phyloP scores from a whole-genome alignment of 2,113 vertebrate genomes.

The Salvelinus namaycush region DNA sequence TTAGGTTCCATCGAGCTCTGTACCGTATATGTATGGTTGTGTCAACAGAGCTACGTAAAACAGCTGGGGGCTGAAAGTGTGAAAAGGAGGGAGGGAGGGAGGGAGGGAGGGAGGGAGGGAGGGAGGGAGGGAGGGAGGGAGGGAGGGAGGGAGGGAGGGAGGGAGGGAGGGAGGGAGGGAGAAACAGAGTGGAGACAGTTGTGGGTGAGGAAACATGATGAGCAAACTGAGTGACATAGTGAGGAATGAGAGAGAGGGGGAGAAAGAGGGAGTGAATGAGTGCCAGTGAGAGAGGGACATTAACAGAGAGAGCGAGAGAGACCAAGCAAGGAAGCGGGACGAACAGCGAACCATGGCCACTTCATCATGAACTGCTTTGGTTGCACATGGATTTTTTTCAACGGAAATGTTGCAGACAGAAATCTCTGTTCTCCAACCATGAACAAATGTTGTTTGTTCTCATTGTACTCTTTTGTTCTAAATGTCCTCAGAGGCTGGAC shows the following conservation, averaged over 20 bases:
- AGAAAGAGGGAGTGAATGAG: not conserved
- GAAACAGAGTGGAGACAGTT: not conserved
- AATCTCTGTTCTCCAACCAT: not conserved
- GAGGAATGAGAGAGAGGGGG: not conserved
- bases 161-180: not conserved
- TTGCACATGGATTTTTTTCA: not conserved
- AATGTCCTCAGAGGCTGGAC: not conserved
- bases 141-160: not conserved
- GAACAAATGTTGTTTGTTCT: not conserved
- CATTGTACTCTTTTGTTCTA: not conserved
- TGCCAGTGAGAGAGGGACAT: not conserved
- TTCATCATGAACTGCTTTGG: not conserved
- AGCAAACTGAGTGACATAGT: not conserved
- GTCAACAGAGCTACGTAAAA: not conserved
- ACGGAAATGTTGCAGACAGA: not conserved
- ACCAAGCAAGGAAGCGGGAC: not conserved
- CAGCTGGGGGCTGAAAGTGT: no score
- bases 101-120: not conserved
- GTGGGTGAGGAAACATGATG: not conserved
- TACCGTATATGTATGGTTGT: not conserved
- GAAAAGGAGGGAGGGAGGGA: no score
- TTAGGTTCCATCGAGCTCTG: not conserved
- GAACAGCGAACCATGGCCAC: not conserved
- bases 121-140: not conserved
- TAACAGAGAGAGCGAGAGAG: not conserved